Base-by-base conservation (phyloP, 2,113 vertebrate species). In the Microtus ochrogaster region DNA sequence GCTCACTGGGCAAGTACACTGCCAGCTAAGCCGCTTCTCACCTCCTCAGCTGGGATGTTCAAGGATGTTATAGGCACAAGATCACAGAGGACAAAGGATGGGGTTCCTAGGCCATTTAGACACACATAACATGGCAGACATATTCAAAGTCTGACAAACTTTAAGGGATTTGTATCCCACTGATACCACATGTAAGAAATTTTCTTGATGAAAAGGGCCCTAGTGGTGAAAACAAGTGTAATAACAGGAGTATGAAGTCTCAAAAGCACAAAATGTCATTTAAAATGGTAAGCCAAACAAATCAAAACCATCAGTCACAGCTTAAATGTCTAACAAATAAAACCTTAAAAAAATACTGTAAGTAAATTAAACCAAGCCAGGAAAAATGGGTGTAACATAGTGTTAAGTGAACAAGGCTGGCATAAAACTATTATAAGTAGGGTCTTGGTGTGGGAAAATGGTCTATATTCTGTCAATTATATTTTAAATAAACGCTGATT, bases 321-420 rank as follows among this genome's bases (percentile, higher is more conserved):
- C 14, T 24, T 89, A 92, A 87, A 65, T 61, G 1, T 41, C 24
- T 84, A 89, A 82, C 41, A 72, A 28, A 21, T 68, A 91, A 26
- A 63, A 77, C n/a, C 36, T 39, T 61, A 61, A 68, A 92, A 78
- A 84, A 73, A 55, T 22, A 30, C 3, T 14, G 9, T 72, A 76
- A 82, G 26, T 83, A 91, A 92, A 74, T 82, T 41, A 89, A 96
- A 83, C 68, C 36, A 91, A 85, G n/a, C 16, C 77, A 92, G 24
- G 39, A 91, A 73, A 73, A 91, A 17, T 26, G 65, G 65, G 28
- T 90, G 83, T 39, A 30, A 92, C 74, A 83, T 1, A 58, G 39
- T 55, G 70, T 87, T 87, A 68, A 76, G 14, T 85, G 78, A 55
- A 55, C 87, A 82, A 52, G 3, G 85, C 39, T 9, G 24, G 9